Evolutionary conservation across 1,140 invertebrate genomes (phyloP), one percentile per base, ranked within the genome.

Genomic region (Drosophila baimaii): DNA sequence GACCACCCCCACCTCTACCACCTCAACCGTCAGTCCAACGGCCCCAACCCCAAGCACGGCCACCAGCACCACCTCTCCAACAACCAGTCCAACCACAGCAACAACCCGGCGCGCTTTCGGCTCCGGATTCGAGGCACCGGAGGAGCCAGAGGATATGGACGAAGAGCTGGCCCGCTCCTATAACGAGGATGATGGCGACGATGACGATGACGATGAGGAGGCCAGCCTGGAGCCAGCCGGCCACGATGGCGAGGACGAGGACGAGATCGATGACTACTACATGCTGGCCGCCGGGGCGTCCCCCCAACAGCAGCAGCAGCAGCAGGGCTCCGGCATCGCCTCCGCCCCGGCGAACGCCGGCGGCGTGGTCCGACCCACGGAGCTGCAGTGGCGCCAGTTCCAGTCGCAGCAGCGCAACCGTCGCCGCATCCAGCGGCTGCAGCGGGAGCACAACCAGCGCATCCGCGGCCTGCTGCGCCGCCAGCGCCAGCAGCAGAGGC

Each of bases 391-490:
- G 85, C 84, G 69, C 12, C 85, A 89, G 27, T 89, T 52, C 61
- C 81, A 86, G 69, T n/a, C n/a, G 15, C 55, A 44, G 76, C 79
- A 83, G 49, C 83, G 83, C 76, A 83, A 80, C 25, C 84, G 84
- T 1, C 84, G 84, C 0, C 84, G 81, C 33, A 44, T 89, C 13
- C 79, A 89, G 29, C 81, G 74, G 7, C 70, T 89, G 35, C 85
- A 89, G 39, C 74, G 66, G 12, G 69, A 89, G 47, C 74, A 90
- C 5, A 89, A 90, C 27, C 73, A 85, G 25, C 77, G 65, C 8
- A 54, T 88, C 2, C 73, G 84, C 3, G 31, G 58, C 9, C 17
- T 85, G 5, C 1, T 79, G 25, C 83, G 83, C 12, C 83, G 76
- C 6, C 80, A 91, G 65, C 77, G 85, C 31, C 21, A 47, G 70